Base-by-base conservation (phyloP, 2,888 invertebrate species). In the Epicampocera succincta region DNA sequence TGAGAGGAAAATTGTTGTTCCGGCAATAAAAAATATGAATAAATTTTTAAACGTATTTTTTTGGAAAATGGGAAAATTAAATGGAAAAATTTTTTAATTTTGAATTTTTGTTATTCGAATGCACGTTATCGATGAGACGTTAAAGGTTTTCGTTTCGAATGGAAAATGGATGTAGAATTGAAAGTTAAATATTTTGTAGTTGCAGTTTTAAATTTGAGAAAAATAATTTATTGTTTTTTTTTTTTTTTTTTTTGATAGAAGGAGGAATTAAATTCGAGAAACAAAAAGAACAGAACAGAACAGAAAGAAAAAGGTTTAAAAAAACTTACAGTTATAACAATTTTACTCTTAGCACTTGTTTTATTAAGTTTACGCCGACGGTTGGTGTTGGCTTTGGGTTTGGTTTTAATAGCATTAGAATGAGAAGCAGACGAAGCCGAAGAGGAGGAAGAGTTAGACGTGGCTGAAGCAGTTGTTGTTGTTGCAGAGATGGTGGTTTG, bases 241-340 rank as follows among this genome's bases (percentile, higher is more conserved):
- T n/a, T n/a, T n/a, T n/a, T n/a, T n/a, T n/a, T n/a, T 65, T 72
- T 60, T 63, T 5, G 9, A 44, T 15, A 29, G 25, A 52, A 52
- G 52, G 6, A 40, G 38, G 60, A 75, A 66, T 74, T 58, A 40
- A 29, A 66, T 19, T n/a, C 0, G 8, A 33, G 6, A 29, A 29
- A 3, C 29, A 33, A 40, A 48, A 58, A 46, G 13, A 46, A 40
- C 60, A 9, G n/a, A n/a, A n/a, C n/a, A n/a, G n/a, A n/a, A n/a
- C n/a, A n/a, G n/a, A n/a, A n/a, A n/a, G n/a, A 76, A 76, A 61
- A 61, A 44, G 44, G 12, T 68, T 52, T 21, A 66, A 75, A 9
- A 33, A 77, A 84, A 87, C 87, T 87, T 87, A 87, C 87, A 85
- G 85, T 86, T 85, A 87, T 87, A 84, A 86, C 85, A 85, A 86